phyloP scores from a whole-genome alignment of 2,797 vertebrate genomes.

The Cetoscarus ocellatus region DNA sequence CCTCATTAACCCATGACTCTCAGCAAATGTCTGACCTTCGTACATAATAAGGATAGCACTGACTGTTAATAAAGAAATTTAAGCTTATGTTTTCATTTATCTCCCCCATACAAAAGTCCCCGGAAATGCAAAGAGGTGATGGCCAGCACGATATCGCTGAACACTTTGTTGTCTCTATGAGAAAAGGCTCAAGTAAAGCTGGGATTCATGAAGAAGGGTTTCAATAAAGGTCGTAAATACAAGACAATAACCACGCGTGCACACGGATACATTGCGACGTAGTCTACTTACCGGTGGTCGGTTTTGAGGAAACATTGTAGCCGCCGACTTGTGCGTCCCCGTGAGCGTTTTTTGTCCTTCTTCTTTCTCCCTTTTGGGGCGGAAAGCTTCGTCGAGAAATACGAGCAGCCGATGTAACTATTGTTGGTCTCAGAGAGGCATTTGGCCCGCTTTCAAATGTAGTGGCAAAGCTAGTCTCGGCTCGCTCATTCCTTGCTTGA shows the following conservation, averaged over 20 bases:
- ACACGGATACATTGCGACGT: constrained; percentile 25
- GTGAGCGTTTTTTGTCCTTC: constrained; percentile 35
- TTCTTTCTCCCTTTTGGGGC: constrained; percentile 61
- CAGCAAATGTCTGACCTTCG: too few relatives aligned
- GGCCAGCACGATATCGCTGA: constrained; percentile 42
- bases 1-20: too few relatives aligned
- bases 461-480: constrained; percentile 67
- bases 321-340: constrained; percentile 69
- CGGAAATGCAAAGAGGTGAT: constrained; percentile 44
- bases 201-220: not conserved
- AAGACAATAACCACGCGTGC: constrained; percentile 14
- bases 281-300: constrained; percentile 89
- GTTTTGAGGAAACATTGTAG: constrained; percentile 92
- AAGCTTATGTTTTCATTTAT: not conserved
- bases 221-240: not conserved
- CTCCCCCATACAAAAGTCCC: constrained; percentile 33
- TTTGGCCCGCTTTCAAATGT: constrained; percentile 77
- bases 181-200: constrained; percentile 6
- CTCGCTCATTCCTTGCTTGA: constrained; percentile 74
- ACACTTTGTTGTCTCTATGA: constrained; percentile 20
- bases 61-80: not conserved
- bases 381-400: constrained; percentile 71
- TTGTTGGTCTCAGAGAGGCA: constrained; percentile 80
- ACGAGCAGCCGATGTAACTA: constrained; percentile 58
- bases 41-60: too few relatives aligned